Evolutionary conservation across 2,888 invertebrate genomes (phyloP), one percentile per base, ranked within the genome.

Genomic region (Drosophila meridiana): DNA sequence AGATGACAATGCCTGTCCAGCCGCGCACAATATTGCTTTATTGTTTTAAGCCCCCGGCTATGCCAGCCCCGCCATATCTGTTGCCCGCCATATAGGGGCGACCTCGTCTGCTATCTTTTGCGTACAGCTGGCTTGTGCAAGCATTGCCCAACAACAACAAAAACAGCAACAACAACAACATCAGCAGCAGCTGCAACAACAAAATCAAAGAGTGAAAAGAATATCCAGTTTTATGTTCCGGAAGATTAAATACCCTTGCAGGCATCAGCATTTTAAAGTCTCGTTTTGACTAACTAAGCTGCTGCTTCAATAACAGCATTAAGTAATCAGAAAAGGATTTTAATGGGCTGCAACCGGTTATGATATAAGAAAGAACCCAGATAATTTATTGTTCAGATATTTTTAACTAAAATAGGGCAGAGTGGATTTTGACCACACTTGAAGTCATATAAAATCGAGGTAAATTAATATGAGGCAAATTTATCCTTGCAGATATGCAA

Each of bases 1-100:
- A 79, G 80, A 78, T 78, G 77, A 81, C 82, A 79, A 74, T 74
- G 74, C 83, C 72, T 60, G 74, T 73, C 80, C 80, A 80, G 80
- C 80, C 67, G 69, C 73, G 38, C 70, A 71, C 83, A 85, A 85
- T 88, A 80, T 82, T 80, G 75, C 78, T 70, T 81, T 83, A 88
- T 88, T 88, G 83, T 84, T 84, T 76, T 74, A 66, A 69, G 67
- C 64, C 69, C 67, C 59, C 71, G 61, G 65, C 63, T 43, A 68
- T 62, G 62, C 14, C 66, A 26, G 32, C 30, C 55, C 52, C 61
- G 13, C 36, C 61, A 7, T 32, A 50, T 11, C 62, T 13, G 36
- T 28, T 36, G 36, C 14, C 45, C 53, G 28, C 47, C 40, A 26
- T 40, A 60, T 40, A 36, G 70, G 50, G 45, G 38, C 48, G 55